A percentile compares a stretch with the other conserved stretches of the same genome.
Evolutionary conservation across 2,113 vertebrate genomes (phyloP).

Genomic region (Ptychochromis oligacanthus): DNA sequence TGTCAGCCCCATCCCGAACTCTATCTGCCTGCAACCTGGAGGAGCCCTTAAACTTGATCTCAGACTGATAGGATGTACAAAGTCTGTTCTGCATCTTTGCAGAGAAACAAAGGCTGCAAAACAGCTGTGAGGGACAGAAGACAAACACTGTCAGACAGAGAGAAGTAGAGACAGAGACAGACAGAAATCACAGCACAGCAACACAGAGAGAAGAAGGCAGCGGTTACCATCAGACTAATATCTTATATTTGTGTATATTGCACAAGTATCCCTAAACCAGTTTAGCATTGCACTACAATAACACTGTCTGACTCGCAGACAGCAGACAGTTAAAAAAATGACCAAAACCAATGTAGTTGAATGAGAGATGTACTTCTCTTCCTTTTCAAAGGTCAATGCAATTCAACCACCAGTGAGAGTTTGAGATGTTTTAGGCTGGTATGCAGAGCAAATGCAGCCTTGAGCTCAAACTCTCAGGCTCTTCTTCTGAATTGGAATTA

Average conservation of each 20-base stretch:
- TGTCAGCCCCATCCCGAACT: conserved; percentile 40
- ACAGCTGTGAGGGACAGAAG: conserved; percentile 13
- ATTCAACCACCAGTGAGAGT: background rate
- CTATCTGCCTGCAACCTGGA: conserved; percentile 38
- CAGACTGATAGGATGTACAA: conserved; percentile 44
- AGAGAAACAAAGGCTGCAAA: conserved; percentile 42
- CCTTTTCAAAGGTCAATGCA: background rate
- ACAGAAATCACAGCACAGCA: conserved; percentile 12
- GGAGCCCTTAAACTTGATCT: conserved; percentile 54
- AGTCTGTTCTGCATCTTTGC: conserved; percentile 30
- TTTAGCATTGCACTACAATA: background rate
- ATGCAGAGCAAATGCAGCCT: background rate
- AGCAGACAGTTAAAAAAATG: background rate
- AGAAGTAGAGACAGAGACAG: background rate
- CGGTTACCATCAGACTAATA: background rate
- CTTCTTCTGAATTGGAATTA: too few species aligned
- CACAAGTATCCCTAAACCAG: background rate
- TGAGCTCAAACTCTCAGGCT: background rate
- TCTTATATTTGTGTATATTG: background rate
- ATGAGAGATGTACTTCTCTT: background rate
- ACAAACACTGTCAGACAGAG: conserved; percentile 9
- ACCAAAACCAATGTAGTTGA: fast-evolving
- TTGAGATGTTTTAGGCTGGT: background rate
- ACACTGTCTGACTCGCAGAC: background rate
- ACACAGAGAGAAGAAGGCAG: background rate